Evolutionary conservation across 2,797 vertebrate species (phyloP).

Genomic region (Phrynocephalus guinanensis): DNA sequence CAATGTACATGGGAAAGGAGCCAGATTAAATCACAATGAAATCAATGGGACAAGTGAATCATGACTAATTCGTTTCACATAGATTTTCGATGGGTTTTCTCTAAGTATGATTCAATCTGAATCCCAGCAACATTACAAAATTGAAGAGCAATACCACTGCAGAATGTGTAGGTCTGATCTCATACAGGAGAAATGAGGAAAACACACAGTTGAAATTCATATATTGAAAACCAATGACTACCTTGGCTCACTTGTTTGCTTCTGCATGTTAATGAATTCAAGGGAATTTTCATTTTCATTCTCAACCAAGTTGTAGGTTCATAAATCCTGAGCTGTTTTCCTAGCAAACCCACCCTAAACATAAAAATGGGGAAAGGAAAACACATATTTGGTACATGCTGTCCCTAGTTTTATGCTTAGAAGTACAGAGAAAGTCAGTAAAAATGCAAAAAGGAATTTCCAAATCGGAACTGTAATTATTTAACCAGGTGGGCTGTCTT

Average conservation of each 20-base stretch:
- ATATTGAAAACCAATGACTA: slow-evolving; percentile 52
- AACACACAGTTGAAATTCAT: slow-evolving; percentile 19
- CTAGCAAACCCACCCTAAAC: slow-evolving; percentile 67
- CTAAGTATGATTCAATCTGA: no score
- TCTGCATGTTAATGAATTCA: slow-evolving; percentile 61
- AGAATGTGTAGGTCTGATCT: no score
- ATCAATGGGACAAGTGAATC: no score
- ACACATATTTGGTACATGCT: slow-evolving; percentile 65
- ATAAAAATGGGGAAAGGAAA: slow-evolving; percentile 49
- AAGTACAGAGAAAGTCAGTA: slow-evolving; percentile 72
- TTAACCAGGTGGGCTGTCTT: slow-evolving; percentile 87
- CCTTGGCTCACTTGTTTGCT: slow-evolving; percentile 59
- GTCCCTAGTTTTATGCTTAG: slow-evolving; percentile 61
- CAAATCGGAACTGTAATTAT: slow-evolving; percentile 85
- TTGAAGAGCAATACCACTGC: not conserved
- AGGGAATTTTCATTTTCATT: slow-evolving; percentile 26
- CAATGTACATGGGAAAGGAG: not conserved
- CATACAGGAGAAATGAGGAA: slow-evolving; percentile 48
- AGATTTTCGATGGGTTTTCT: no score
- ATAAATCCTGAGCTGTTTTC: slow-evolving; percentile 65
- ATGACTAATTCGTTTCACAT: no score
- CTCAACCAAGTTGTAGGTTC: slow-evolving; percentile 48
- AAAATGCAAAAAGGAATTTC: slow-evolving; percentile 83
- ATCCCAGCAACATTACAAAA: not conserved
- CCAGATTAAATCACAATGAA: no score